Evolutionary conservation across 2,113 vertebrate genomes (phyloP).

Genomic region (Aix galericulata): DNA sequence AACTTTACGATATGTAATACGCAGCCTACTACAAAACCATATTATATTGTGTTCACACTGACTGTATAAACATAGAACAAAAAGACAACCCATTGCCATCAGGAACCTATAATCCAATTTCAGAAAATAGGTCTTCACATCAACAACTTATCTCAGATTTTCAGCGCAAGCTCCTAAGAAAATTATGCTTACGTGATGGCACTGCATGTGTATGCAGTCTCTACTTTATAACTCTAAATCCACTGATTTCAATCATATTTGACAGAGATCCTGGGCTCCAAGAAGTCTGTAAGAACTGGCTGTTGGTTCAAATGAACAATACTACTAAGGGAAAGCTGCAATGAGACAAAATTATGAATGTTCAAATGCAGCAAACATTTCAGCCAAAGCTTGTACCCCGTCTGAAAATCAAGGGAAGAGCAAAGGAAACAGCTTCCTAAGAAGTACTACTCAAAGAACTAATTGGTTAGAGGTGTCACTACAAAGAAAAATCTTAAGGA

Average conservation of each 20-base stretch:
- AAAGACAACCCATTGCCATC: neutral
- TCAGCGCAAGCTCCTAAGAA: neutral
- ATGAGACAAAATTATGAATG: neutral
- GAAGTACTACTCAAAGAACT: neutral
- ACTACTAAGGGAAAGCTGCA: neutral
- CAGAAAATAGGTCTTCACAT: neutral
- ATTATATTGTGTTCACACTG: neutral
- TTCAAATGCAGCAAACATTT: neutral
- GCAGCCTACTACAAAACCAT: neutral
- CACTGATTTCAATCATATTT: neutral
- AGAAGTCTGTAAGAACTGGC: neutral
- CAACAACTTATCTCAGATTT: neutral
- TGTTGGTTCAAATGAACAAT: neutral
- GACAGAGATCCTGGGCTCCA: neutral
- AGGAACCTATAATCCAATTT: neutral
- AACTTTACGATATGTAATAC: neutral
- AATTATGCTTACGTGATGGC: neutral
- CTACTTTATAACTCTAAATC: neutral
- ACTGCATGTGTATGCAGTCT: neutral
- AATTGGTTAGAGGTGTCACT: neutral
- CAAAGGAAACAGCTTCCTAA: neutral
- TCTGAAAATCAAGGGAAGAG: neutral
- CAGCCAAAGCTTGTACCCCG: neutral
- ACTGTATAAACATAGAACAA: neutral
- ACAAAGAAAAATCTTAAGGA: neutral